Percentiles rank a stretch among this genome's conserved stretches.
phyloP scores from a whole-genome alignment of 2,888 invertebrate genomes.

The Drosophila rubida region DNA sequence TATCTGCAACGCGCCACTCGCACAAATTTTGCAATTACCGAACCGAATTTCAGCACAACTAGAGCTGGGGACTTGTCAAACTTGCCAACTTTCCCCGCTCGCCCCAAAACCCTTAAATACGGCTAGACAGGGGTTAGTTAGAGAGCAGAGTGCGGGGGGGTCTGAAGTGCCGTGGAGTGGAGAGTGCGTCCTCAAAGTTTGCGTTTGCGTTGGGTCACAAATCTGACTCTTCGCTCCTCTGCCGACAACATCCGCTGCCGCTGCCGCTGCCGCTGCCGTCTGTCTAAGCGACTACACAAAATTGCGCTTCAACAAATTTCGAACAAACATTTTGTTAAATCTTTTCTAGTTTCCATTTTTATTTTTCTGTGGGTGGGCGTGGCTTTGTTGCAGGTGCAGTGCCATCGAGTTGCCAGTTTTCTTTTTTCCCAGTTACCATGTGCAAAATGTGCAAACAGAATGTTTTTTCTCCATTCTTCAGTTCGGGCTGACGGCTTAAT shows the following conservation, averaged over 20 bases:
- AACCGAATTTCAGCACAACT: conserved; percentile 35
- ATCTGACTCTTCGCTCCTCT: conserved; percentile 21
- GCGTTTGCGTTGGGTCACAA: conserved; percentile 43
- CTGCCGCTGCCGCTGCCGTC: neutral
- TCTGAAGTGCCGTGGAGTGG: neutral
- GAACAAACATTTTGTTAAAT: conserved; percentile 69
- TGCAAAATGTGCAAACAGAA: conserved; percentile 26
- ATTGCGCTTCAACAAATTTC: conserved; percentile 66
- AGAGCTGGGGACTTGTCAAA: conserved; percentile 52
- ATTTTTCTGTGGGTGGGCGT: conserved; percentile 28
- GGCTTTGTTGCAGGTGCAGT: conserved; percentile 71
- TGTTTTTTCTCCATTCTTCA: conserved; percentile 34
- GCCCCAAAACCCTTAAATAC: conserved; percentile 58
- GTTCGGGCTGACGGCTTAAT: conserved; percentile 71
- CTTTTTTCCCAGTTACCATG: conserved; percentile 10
- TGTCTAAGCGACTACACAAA: conserved; percentile 27
- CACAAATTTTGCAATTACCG: conserved; percentile 77
- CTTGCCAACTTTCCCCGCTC: conserved; percentile 50
- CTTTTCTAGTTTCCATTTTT: conserved; percentile 28
- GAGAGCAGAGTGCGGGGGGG: neutral
- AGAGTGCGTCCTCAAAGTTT: conserved; percentile 36
- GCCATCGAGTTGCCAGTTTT: conserved; percentile 35
- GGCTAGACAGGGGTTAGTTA: conserved; percentile 43
- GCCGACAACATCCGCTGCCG: neutral
- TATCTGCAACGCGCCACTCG: conserved; percentile 72